Conservation (phyloP, 2,888 invertebrate genomes). For the Amaurobius ferox region DNA sequence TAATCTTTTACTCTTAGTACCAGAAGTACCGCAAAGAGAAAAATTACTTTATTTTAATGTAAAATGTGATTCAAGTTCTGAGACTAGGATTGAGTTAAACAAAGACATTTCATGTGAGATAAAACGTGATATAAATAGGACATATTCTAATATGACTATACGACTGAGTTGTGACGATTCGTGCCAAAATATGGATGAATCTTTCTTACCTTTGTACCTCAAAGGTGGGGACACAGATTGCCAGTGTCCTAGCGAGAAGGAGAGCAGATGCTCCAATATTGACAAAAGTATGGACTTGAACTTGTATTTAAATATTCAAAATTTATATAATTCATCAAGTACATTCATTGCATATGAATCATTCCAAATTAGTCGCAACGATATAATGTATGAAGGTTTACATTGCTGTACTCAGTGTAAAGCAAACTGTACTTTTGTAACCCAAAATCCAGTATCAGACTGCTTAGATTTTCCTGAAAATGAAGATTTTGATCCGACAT, state of each 20-base stretch:
- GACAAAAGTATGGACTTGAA: background rate
- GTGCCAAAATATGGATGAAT: background rate
- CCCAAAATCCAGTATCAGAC: background rate
- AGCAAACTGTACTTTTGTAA: slow-evolving; percentile 8
- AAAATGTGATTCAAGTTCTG: slow-evolving; percentile 5
- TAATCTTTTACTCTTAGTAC: slow-evolving; percentile 31
- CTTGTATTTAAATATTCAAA: background rate
- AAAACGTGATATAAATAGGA: background rate
- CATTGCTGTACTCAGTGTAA: slow-evolving; percentile 20
- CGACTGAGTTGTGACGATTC: background rate
- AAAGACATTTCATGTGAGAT: slow-evolving; percentile 2
- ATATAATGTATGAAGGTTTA: slow-evolving; percentile 1
- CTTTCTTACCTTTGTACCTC: background rate
- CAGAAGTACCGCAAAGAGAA: slow-evolving; percentile 4
- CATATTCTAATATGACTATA: background rate
- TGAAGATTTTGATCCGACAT: slow-evolving; percentile 28
- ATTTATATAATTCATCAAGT: background rate
- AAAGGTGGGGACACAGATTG: slow-evolving; percentile 5
- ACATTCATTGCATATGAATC: background rate
- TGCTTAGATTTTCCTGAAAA: background rate
- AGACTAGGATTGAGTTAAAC: background rate
- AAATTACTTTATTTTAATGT: background rate
- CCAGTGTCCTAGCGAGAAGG: background rate
- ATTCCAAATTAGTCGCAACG: slow-evolving; percentile 2
- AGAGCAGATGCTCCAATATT: background rate